These are phyloP conservation scores for Odontocerum albicorne DNA, from an alignment of 2,888 invertebrate species.

Conservation along the genomic window DNA sequence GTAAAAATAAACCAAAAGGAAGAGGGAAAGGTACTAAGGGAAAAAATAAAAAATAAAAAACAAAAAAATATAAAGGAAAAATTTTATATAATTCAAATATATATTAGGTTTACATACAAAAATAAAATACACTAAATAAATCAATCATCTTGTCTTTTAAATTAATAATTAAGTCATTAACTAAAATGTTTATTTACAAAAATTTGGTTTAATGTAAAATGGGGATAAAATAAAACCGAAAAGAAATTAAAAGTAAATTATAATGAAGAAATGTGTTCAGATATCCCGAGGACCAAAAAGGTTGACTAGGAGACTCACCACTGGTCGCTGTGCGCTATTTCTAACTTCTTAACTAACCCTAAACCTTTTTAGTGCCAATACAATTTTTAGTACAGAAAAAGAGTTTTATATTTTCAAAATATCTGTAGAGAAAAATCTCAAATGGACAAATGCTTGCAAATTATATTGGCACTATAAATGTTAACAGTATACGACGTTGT, in stretches of 20 bases:
- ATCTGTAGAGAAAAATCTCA: no score
- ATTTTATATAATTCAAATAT: constrained; percentile 38
- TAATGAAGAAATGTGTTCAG: constrained; percentile 30
- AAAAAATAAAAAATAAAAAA: constrained; percentile 44
- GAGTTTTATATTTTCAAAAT: no score
- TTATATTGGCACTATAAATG: no score
- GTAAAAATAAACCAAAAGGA: background rate
- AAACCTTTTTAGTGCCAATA: no score
- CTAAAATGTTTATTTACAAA: constrained; percentile 22
- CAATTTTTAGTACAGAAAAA: no score
- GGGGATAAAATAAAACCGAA: constrained; percentile 15
- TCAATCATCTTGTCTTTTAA: constrained; percentile 25
- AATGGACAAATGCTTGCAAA: no score
- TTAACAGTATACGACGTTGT: no score
- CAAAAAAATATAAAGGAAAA: constrained; percentile 55
- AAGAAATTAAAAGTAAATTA: constrained; percentile 18
- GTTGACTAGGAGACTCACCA: constrained; percentile 37
- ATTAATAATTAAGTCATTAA: constrained; percentile 18
- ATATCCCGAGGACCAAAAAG: constrained; percentile 35
- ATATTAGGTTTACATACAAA: constrained; percentile 32
- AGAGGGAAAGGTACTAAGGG: constrained; percentile 31
- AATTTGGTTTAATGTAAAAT: constrained; percentile 12
- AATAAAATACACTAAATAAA: constrained; percentile 49
- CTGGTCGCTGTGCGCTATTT: constrained; percentile 36
- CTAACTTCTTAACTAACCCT: constrained; percentile 15